These are phyloP conservation scores for Hirtodrosophila histrioides DNA, from an alignment of 2,888 invertebrate species.

Conservation along the genomic window DNA sequence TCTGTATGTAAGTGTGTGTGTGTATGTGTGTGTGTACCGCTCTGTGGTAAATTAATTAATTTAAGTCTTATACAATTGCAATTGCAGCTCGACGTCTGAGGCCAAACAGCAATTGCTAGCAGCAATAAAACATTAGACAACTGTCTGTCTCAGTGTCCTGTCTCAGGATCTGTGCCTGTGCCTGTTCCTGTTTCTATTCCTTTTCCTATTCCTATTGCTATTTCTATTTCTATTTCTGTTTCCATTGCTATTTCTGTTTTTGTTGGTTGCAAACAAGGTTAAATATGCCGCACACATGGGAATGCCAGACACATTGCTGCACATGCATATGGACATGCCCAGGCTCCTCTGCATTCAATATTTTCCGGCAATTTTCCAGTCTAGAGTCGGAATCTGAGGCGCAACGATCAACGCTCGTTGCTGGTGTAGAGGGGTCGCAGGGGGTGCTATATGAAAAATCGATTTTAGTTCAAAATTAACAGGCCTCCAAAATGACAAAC, in stretches of 20 bases:
- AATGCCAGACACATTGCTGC: slow-evolving; percentile 50
- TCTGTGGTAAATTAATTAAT: slow-evolving; percentile 74
- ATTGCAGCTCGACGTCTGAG: slow-evolving; percentile 41
- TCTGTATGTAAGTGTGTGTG: slow-evolving; percentile 5
- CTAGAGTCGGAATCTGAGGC: slow-evolving; percentile 41
- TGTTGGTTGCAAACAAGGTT: slow-evolving; percentile 68
- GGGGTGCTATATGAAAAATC: slow-evolving; percentile 60
- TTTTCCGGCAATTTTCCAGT: slow-evolving; percentile 71
- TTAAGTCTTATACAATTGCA: slow-evolving; percentile 79
- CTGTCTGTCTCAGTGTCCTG: slow-evolving; percentile 42
- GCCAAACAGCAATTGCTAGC: slow-evolving; percentile 45
- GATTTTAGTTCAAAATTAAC: slow-evolving; percentile 80
- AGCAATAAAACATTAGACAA: slow-evolving; percentile 79
- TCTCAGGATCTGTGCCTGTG: slow-evolving; percentile 2
- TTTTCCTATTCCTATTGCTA: slow-evolving; percentile 14
- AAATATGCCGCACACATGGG: slow-evolving; percentile 72
- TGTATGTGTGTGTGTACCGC: slow-evolving; percentile 36
- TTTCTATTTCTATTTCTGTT: slow-evolving; percentile 31
- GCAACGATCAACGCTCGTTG: slow-evolving; percentile 41
- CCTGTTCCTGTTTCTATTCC: slow-evolving; percentile 29
- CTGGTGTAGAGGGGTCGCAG: neutral
- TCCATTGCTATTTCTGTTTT: slow-evolving; percentile 7
- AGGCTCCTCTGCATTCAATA: slow-evolving; percentile 60
- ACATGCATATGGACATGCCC: slow-evolving; percentile 5
- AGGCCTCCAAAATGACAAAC: slow-evolving; percentile 79